phyloP scores from a whole-genome alignment of 2,113 vertebrate genomes.

The Corapipo altera region DNA sequence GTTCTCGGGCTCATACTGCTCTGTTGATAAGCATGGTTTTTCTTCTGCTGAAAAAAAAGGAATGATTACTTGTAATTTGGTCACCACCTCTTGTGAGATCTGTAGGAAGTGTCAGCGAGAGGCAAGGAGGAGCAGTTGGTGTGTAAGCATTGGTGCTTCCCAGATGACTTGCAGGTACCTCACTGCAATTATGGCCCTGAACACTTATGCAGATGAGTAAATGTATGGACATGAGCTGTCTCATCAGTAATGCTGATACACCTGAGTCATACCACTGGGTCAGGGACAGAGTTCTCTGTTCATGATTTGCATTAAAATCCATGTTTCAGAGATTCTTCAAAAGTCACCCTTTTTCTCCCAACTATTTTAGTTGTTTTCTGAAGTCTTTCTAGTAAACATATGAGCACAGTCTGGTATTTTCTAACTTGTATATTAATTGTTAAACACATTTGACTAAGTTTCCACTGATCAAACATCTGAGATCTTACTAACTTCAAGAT shows the following conservation, averaged over 20 bases:
- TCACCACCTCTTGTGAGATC: background rate
- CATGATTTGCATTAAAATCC: background rate
- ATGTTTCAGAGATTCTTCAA: background rate
- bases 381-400: background rate
- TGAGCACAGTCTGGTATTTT: background rate
- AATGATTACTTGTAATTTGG: background rate
- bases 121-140: background rate
- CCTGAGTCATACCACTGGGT: slow-evolving; percentile 28
- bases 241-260: slow-evolving; percentile 14
- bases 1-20: background rate
- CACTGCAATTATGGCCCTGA: slow-evolving; percentile 40
- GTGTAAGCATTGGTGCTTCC: background rate
- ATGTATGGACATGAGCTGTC: slow-evolving; percentile 30
- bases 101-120: background rate
- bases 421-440: background rate
- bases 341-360: background rate
- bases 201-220: slow-evolving; percentile 38
- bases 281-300: background rate
- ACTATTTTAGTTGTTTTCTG: background rate
- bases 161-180: slow-evolving; percentile 24
- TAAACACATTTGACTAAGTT: background rate
- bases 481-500: background rate
- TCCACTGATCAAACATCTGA: background rate
- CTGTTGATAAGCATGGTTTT: background rate
- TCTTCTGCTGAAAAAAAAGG: background rate